Evolutionary conservation across 2,797 vertebrate species (phyloP), one percentile per base, ranked within the genome.

Genomic region (Bryconaethiops microstoma): DNA sequence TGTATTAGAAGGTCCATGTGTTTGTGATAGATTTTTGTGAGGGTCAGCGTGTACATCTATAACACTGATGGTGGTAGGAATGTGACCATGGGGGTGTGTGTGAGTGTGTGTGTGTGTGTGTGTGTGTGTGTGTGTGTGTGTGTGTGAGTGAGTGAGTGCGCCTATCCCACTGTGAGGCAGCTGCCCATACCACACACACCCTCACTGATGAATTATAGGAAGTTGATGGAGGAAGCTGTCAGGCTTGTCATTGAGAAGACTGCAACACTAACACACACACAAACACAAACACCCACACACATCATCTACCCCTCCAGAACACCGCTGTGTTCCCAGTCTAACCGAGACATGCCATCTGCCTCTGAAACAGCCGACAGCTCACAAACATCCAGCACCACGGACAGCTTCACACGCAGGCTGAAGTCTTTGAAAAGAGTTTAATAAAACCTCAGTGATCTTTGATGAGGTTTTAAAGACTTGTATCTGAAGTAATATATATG

Each of bases 301-400:
- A 17, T 5, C 21, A 7, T 42, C 65, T 70, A 70, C 62, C 55
- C 40, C 23, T 76, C 79, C 83, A 82, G 79, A 86, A 79, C 72
- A 74, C 84, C 62, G 78, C 86, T 83, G 86, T 73, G 86, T 73
- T 39, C 71, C 81, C 82, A 76, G 80, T 84, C 69, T 76, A 82
- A 81, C 87, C 63, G 74, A 80, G 84, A 81, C 13, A 39, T 60
- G 65, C 87, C 87, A 88, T 89, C 87, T 88, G 87, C 82, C 83
- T 80, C 79, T 13, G 59, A 77, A 57, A 35, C 83, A 76, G 83
- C 83, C 69, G 67, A 74, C 71, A 68, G 79, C 84, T 77, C 70
- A 23, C 39, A 48, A 8, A 57, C 82, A 78, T 23, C 10, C 75
- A 42, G 83, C 75, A 78, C 25, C 19, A 7, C n/a, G 39, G 40